Base-by-base conservation (phyloP, 2,797 vertebrate genomes). In the Artibeus lituratus region DNA sequence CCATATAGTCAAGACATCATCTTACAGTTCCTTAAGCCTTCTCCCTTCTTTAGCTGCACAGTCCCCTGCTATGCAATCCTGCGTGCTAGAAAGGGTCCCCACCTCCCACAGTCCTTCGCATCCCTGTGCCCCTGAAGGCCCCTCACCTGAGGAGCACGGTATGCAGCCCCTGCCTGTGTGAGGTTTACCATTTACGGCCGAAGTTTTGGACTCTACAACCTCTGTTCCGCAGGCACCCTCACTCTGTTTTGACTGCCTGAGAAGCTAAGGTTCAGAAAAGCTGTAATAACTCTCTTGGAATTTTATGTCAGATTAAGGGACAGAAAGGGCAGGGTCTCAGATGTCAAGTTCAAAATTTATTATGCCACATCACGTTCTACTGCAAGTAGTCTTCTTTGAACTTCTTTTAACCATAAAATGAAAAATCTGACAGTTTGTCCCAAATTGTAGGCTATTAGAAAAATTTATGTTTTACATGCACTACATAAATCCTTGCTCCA, bases 351-450 rank as follows among this genome's bases (percentile, higher is more conserved):
- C 67, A 57, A 91, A 91, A 72, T 86, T 59, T 77, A 90, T 73
- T 62, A 47, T 2, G 21, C 7, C 15, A 44, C 16, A 32, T 76
- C 44, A n/a, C 12, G 12, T 70, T 53, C 42, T 5, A 55, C 3
- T 42, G 32, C 29, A 44, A 82, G 83, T 19, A 35, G 72, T 51
- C 55, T 69, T 83, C 85, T 90, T 93, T 93, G 92, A 93, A 95
- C 67, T 96, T 91, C 47, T 62, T 80, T 83, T 83, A 94, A 42
- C 22, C 81, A 85, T 84, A 77, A 96, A 90, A 89, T 49, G 35
- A 90, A 95, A 94, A 90, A 55, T 67, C 92, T 72, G 65, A 80
- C 53, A 74, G 32, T 91, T 39, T 89, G 44, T 51, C 81, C 67
- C 42, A 81, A 95, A 90, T 22, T 83, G 29, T 51, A 92, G 29